Conservation (phyloP, 2,888 invertebrate genomes). For the Heteromyza rotundicornis region DNA sequence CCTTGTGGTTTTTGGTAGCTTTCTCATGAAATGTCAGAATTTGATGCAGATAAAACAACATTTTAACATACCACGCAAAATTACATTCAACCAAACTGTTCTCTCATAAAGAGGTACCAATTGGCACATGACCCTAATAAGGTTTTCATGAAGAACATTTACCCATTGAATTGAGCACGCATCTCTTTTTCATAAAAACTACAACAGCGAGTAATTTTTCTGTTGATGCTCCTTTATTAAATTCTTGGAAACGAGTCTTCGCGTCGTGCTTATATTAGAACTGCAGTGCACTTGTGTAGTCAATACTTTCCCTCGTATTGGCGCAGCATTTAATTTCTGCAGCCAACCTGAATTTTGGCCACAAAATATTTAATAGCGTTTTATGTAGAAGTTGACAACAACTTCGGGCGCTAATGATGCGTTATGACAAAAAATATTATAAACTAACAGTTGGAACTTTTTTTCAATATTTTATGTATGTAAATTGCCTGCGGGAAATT, state of each 20-base stretch:
- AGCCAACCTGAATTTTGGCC: neutral
- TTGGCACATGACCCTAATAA: slow-evolving; percentile 37
- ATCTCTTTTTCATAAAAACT: slow-evolving; percentile 41
- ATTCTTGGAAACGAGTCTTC: slow-evolving; percentile 40
- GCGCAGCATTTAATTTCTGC: neutral
- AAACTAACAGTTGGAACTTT: too few species aligned
- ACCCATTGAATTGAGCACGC: too few species aligned
- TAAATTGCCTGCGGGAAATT: too few species aligned
- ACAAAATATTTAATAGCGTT: slow-evolving; percentile 6
- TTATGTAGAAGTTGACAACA: neutral
- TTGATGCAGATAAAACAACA: too few species aligned
- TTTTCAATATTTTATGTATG: too few species aligned
- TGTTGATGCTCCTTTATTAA: slow-evolving; percentile 45
- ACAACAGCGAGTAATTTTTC: slow-evolving; percentile 38
- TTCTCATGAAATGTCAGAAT: too few species aligned
- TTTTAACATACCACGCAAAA: slow-evolving; percentile 23
- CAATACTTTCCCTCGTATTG: slow-evolving; percentile 4
- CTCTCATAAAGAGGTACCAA: slow-evolving; percentile 14
- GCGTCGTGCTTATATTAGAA: too few species aligned
- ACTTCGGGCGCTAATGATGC: too few species aligned
- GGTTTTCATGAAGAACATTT: slow-evolving; percentile 37
- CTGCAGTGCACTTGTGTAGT: too few species aligned
- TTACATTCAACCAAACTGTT: slow-evolving; percentile 5
- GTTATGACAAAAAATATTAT: too few species aligned
- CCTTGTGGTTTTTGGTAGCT: too few species aligned